Evolutionary conservation across 2,113 vertebrate species (phyloP), one percentile per base, ranked within the genome.

Genomic region (Melospiza melodia): DNA sequence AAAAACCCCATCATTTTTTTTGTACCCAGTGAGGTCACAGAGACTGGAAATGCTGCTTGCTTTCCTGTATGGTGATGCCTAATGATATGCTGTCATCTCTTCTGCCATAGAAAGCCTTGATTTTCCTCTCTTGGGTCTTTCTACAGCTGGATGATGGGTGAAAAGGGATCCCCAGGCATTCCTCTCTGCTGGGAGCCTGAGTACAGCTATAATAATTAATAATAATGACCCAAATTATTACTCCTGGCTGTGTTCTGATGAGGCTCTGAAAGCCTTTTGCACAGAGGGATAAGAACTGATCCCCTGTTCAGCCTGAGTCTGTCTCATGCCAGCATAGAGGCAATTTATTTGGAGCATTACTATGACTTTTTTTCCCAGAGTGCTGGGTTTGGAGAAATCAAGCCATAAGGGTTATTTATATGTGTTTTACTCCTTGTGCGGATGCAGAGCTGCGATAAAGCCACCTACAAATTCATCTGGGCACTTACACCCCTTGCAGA

Each of bases 401-500:
- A 84, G 33, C 72, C 22, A 22, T 15, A 24, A 46, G 14, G 3
- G 1, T 51, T 44, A 22, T 37, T 57, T 44, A 28, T 23, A 15
- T 28, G 8, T 12, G 24, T 2, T 0, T 90, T 49, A 58, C n/a
- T 82, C n/a, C 31, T 81, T 1, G 0, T 11, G 4, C 23, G 24
- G 16, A 18, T 46, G 21, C 51, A 65, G 33, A 85, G 5, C 5
- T 7, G 5, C 48, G 35, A 27, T 31, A 82, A 91, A 89, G 21
- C 21, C 24, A 51, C 43, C 55, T 28, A 4, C 57, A 21, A 87
- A 58, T 71, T 81, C 24, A 68, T 23, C 49, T 44, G 33, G 33
- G 19, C 7, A 11, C 21, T 78, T 63, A 22, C 3, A 12, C 4
- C 18, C 17, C 14, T 54, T 66, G 28, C 5, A 12, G 28, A 72